Conservation (phyloP, 2,113 vertebrate genomes). For the Sceloporus undulatus region DNA sequence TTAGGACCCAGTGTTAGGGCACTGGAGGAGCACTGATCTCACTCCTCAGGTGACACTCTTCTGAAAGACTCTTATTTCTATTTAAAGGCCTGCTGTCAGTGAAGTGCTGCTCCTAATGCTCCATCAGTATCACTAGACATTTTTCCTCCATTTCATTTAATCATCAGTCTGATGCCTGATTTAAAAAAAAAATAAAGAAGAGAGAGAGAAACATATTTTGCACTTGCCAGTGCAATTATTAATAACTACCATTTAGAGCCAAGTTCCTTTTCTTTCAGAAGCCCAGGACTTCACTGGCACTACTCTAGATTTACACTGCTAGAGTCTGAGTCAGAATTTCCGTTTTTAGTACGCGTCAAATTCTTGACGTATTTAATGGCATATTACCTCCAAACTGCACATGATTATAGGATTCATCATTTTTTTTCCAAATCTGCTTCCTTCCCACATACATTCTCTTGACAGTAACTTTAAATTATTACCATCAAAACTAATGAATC, state of each 20-base stretch:
- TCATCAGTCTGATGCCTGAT: not conserved
- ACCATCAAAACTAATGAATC: slow-evolving; percentile 32
- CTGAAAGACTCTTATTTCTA: not conserved
- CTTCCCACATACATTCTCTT: slow-evolving; percentile 4
- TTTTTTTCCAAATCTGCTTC: slow-evolving; percentile 13
- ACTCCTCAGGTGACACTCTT: not conserved
- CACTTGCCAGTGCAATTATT: not conserved
- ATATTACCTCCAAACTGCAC: slow-evolving; percentile 24
- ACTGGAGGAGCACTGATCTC: not conserved
- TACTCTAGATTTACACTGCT: slow-evolving; percentile 36
- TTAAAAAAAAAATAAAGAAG: not conserved
- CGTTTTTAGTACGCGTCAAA: not conserved
- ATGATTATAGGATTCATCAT: slow-evolving; percentile 31
- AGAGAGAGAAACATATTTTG: too few relatives aligned
- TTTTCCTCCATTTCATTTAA: not conserved
- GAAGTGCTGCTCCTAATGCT: not conserved
- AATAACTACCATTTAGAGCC: not conserved
- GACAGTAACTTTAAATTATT: slow-evolving; percentile 41
- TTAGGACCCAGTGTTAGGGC: not conserved
- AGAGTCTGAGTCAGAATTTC: slow-evolving; percentile 33
- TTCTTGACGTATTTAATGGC: slow-evolving; percentile 28
- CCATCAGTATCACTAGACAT: too few relatives aligned
- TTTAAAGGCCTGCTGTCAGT: not conserved
- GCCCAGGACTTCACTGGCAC: slow-evolving; percentile 36
- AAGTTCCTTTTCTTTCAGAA: not conserved